Base-by-base conservation (phyloP, 2,888 invertebrate species). In the Spilarctia lutea region DNA sequence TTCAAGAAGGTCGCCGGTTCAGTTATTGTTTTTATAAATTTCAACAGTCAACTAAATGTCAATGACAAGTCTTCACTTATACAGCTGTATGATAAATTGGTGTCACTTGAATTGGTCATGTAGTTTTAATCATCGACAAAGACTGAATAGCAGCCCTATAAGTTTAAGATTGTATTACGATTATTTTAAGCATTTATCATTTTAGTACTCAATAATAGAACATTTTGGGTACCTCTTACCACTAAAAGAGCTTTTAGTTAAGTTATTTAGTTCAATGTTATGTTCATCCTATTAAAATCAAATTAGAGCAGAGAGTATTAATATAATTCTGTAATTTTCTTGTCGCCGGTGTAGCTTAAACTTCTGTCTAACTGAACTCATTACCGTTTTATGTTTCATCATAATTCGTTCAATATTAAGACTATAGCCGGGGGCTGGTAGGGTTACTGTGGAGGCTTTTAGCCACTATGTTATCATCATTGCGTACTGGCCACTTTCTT, bases 381-480 rank as follows among this genome's bases (percentile, higher is more conserved):
- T 76, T 73, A 71, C 16, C 20, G 24, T 39, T 68, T 68, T 65
- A 73, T 71, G 71, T 68, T 73, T 76, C 73, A 70, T 76, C 71
- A 74, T 68, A 65, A 76, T 74, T 78, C 77, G 72, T 70, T 77
- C 79, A 76, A 76, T 79, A 82, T 80, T 79, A 79, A 76, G 79
- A 72, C 71, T 74, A 69, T 82, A 76, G 90, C 92, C 91, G 74
- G 75, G 89, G 91, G 89, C 81, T 82, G 81, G 71, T 42, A 86
- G 42, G 86, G 82, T 88, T 87, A 91, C 90, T 91, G 91, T 90
- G 83, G 86, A 82, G 85, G 87, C 92, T 93, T 93, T 93, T 93
- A 92, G 91, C 92, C 87, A 90, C 90, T 89, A 89, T 89, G 89
- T 90, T 93, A 92, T 84, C 91, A 86, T 86, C 81, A 85, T 86